Evolutionary conservation across 2,797 vertebrate genomes (phyloP), one percentile per base, ranked within the genome.

Genomic region (Ispidina lecontei): DNA sequence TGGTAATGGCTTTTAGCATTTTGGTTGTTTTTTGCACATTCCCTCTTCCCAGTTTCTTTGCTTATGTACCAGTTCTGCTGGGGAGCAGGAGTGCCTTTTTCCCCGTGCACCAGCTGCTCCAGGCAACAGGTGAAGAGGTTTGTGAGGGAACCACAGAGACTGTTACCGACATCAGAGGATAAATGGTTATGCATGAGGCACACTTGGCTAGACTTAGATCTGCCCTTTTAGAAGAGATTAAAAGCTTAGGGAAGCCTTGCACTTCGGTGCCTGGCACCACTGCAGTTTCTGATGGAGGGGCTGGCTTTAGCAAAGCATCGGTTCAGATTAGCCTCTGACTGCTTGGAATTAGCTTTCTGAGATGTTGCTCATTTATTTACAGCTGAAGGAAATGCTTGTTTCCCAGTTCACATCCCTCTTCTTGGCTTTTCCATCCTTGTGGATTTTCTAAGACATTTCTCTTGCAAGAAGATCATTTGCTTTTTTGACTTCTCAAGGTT

Each of bases 401-500:
- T 58, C 22, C 17, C 17, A 16, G 23, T 54, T 33, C 39, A 7
- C 67, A 58, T 81, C 21, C n/a, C 11, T 60, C 35, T 65, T 75
- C 4, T 59, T 73, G 59, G 41, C 63, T 89, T 85, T 78, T 81
- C 37, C 0, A 10, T 93, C 39, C 31, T 86, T 14, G 5, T 64
- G 73, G n/a, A 65, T 91, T 87, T 94, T 93, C 71, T 73, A 52
- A 78, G 46, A 9, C 73, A 39, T 6, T 91, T 89, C 64, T 81
- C 80, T 89, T 89, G 44, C 17, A 60, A 79, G 64, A 88, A 55
- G 35, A 77, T 90, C 4, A 72, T 96, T 97, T 96, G 31, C 43
- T 91, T 88, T 44, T 91, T 82, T 95, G 91, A 68, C 75, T 73
- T 95, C 64, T 94, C 74, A 87, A 37, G 86, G 47, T 91, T 92